Conservation (phyloP, 2,888 invertebrate genomes). For the Antheraea assamensis region DNA sequence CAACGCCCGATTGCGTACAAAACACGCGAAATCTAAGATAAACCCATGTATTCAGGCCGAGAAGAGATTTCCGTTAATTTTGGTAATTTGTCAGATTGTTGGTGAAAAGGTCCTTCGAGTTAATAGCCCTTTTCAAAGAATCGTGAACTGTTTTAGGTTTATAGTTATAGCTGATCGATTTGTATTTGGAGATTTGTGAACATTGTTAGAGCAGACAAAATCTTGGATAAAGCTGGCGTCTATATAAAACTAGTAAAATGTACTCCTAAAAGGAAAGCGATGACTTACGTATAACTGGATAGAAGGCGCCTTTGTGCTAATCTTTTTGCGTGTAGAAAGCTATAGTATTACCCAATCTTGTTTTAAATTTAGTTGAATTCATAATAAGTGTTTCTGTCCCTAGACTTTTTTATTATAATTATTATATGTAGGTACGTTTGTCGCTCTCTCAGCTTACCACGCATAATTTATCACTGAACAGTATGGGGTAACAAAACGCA, state of each 20-base stretch:
- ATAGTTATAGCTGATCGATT: background rate
- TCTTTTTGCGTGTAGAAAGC: no score
- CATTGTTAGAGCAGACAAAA: background rate
- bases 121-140: background rate
- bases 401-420: background rate
- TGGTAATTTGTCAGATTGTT: background rate
- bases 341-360: no score
- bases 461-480: slow-evolving; percentile 13
- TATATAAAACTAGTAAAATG: background rate
- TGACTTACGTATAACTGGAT: background rate
- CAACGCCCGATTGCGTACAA: slow-evolving; percentile 8
- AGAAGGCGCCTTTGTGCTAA: background rate
- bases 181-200: background rate
- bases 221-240: no score
- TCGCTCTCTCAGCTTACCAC: background rate
- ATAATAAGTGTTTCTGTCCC: background rate
- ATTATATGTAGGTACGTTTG: background rate
- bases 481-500: slow-evolving; percentile 17
- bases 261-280: background rate
- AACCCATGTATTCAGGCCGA: background rate
- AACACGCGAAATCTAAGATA: slow-evolving; percentile 10
- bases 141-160: background rate
- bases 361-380: background rate
- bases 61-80: background rate
- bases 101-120: background rate